phyloP scores from a whole-genome alignment of 1,140 invertebrate genomes.

The Archivesica marissinica region DNA sequence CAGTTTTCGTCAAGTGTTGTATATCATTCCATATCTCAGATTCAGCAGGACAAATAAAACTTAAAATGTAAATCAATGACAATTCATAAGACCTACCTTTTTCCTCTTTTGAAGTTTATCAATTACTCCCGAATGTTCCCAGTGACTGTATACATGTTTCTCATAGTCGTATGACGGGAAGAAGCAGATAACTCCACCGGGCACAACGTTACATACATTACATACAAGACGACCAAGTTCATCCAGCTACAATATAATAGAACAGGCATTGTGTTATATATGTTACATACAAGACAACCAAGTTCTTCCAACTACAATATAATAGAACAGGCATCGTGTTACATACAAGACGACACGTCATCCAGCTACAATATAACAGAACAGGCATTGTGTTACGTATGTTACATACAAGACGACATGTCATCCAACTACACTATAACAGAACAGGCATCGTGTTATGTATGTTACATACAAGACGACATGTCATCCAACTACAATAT shows the following conservation, averaged over 20 bases:
- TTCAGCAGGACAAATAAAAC: too few relatives aligned
- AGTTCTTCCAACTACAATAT: slow-evolving; percentile 89
- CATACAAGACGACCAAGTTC: slow-evolving; percentile 91
- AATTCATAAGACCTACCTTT: too few relatives aligned
- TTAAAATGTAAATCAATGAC: not conserved
- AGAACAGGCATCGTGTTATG: too few relatives aligned
- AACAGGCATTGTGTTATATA: slow-evolving; percentile 85
- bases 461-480: not conserved
- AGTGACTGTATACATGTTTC: slow-evolving; percentile 86
- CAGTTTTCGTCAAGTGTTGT: too few relatives aligned
- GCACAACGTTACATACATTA: slow-evolving; percentile 90
- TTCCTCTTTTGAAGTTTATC: slow-evolving; percentile 90
- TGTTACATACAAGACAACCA: slow-evolving; percentile 88
- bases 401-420: not conserved
- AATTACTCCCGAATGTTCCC: slow-evolving; percentile 88
- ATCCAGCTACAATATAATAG: slow-evolving; percentile 87
- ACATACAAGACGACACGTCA: not conserved
- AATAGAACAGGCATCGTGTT: not conserved
- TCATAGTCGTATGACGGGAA: slow-evolving; percentile 98
- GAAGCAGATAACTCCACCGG: slow-evolving; percentile 97
- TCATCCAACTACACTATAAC: not conserved
- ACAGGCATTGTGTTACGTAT: not conserved
- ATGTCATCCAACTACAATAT: too few relatives aligned
- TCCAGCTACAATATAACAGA: not conserved
- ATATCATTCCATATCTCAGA: too few relatives aligned